Evolutionary conservation across 1,140 invertebrate genomes (phyloP), one percentile per base, ranked within the genome.

Genomic region (Saccostrea glomerata): DNA sequence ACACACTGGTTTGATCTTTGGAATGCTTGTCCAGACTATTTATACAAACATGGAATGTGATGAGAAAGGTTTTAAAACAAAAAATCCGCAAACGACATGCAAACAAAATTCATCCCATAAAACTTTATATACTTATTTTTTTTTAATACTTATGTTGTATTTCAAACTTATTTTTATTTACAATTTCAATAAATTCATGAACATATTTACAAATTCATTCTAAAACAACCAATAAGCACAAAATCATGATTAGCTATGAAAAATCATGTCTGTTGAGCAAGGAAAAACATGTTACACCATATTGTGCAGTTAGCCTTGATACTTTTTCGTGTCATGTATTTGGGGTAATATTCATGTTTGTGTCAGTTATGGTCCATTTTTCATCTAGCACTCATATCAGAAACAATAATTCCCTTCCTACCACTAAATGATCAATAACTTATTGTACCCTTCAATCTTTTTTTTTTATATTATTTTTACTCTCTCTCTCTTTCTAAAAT

Each of bases 141-240:
- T 63, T 63, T n/a, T n/a, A 63, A 63, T 63, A 63, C 17, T 17
- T 2, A 20, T 20, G 5, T 17, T 63, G 58, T 63, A 63, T 20
- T 6, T 63, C 47, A n/a, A 20, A 63, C 58, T 20, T 20, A 20
- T 63, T n/a, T 63, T 63, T 20, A 63, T 63, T 63, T 47, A 47
- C 47, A 47, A 47, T 47, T 20, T 66, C 60, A 77, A 15, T 30
- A 11, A 30, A 30, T 36, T 77, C 60, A 77, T 25, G 13, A 30
- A 77, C 23, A 77, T 77, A 77, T 77, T 77, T 77, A 77, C 70
- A 30, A 77, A 77, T 15, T 77, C 70, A 77, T 25, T 73, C 66
- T 15, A 30, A 66, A 77, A 77, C 70, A 77, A 77, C 70, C 70
- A 77, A 30, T 17, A 77, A 13, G 25, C 25, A 36, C 11, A 30